phyloP scores from a whole-genome alignment of 1,140 invertebrate species.

The Lasaia peninsularis region DNA sequence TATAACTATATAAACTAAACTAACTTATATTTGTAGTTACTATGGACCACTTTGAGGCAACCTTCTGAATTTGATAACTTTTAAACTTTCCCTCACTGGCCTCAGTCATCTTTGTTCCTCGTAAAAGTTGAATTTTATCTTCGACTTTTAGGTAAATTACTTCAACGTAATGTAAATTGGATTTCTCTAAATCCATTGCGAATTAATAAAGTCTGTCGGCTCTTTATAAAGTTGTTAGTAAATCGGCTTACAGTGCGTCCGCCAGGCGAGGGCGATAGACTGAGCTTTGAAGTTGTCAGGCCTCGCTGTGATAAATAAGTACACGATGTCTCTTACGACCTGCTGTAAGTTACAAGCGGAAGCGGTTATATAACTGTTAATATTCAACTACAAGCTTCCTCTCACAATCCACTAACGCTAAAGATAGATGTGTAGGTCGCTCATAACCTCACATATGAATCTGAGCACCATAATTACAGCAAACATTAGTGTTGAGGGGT shows the following conservation, averaged over 20 bases:
- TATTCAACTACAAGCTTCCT: too few relatives aligned
- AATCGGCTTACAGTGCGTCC: conserved; percentile 27
- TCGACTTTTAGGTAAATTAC: not conserved
- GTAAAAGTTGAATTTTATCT: not conserved
- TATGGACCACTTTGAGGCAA: too few relatives aligned
- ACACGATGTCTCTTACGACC: conserved; percentile 10
- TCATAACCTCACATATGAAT: too few relatives aligned
- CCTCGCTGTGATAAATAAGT: conserved; percentile 22
- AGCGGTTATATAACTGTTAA: too few relatives aligned
- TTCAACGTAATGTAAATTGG: conserved; percentile 13
- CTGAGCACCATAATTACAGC: too few relatives aligned
- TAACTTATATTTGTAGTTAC: too few relatives aligned
- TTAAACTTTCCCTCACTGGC: too few relatives aligned
- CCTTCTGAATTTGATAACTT: too few relatives aligned
- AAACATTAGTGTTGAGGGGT: too few relatives aligned
- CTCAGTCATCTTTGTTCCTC: not conserved
- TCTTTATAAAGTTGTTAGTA: conserved; percentile 23
- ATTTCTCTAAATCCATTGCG: conserved; percentile 6
- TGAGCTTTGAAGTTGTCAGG: conserved; percentile 26
- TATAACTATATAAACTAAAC: too few relatives aligned
- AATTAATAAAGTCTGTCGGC: conserved; percentile 13
- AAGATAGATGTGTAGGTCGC: too few relatives aligned
- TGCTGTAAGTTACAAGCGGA: not conserved
- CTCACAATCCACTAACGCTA: too few relatives aligned
- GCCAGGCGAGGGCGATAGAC: conserved; percentile 18